Conservation (phyloP, 2,113 vertebrate genomes). For the Rhabdomys dilectus region DNA sequence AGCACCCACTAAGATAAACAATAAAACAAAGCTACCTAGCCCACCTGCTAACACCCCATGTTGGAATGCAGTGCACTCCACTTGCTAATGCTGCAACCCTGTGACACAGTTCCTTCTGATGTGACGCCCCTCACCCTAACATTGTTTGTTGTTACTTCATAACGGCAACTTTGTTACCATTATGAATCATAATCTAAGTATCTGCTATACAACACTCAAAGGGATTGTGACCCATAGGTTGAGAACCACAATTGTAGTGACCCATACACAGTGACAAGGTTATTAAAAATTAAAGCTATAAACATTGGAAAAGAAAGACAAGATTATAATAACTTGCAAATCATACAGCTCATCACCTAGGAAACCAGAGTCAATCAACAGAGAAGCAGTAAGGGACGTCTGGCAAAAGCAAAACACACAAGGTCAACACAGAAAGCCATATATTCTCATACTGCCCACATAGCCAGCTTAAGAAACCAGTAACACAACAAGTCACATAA, state of each 20-base stretch:
- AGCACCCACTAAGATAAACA: background rate
- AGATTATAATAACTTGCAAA: constrained; percentile 24
- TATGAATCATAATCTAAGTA: background rate
- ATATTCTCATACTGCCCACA: constrained; percentile 24
- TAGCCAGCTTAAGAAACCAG: constrained; percentile 64
- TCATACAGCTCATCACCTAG: constrained; percentile 20
- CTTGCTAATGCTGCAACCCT: background rate
- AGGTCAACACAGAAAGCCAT: constrained; percentile 70
- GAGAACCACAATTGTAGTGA: background rate
- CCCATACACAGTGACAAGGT: background rate
- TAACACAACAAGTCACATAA: constrained; percentile 42
- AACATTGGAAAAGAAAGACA: background rate
- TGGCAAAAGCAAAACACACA: background rate
- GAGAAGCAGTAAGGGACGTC: background rate
- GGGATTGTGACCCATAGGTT: background rate
- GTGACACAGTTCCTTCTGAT: background rate
- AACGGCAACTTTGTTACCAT: background rate
- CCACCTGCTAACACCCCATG: background rate
- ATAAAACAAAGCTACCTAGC: background rate
- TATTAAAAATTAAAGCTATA: background rate
- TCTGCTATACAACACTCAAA: background rate
- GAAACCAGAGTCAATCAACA: constrained; percentile 40
- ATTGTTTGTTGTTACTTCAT: background rate
- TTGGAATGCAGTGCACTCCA: background rate
- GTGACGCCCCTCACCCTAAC: background rate